Percentiles rank a stretch among this genome's conserved stretches.
phyloP scores from a whole-genome alignment of 2,797 vertebrate species.

The Malurus splendens region DNA sequence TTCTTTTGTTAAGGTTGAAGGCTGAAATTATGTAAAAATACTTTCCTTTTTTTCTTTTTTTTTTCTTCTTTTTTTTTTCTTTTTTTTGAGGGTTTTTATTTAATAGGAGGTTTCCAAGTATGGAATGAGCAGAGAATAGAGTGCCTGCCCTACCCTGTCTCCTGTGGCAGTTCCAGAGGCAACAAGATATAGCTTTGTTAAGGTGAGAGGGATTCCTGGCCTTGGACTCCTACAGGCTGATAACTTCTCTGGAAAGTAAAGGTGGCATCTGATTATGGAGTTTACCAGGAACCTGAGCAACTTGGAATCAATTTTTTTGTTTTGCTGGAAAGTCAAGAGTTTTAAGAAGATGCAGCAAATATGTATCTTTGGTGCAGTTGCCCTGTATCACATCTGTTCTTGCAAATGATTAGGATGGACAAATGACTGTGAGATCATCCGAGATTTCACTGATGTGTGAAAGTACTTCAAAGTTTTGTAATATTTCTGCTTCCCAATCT shows the following conservation, averaged over 20 bases:
- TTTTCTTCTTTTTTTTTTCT: background rate
- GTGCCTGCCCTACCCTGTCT: background rate
- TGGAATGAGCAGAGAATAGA: slow-evolving; percentile 17
- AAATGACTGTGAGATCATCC: background rate
- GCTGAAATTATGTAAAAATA: background rate
- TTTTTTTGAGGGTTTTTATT: background rate
- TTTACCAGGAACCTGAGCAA: background rate
- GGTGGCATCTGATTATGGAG: background rate
- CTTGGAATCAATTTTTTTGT: background rate
- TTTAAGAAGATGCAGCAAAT: background rate
- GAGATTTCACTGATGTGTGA: background rate
- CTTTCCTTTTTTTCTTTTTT: background rate
- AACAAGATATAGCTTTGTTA: slow-evolving; percentile 10
- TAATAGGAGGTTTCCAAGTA: slow-evolving; percentile 13
- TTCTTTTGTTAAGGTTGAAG: background rate
- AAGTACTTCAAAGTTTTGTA: background rate
- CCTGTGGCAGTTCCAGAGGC: slow-evolving; percentile 21
- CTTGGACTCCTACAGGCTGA: background rate
- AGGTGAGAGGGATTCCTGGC: slow-evolving; percentile 26
- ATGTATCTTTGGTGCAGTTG: background rate
- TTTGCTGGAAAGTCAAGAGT: background rate
- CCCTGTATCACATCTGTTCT: background rate
- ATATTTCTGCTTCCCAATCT: background rate
- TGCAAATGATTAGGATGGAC: background rate
- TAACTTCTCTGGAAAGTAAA: background rate